These are phyloP conservation scores for Plotosus lineatus DNA, from an alignment of 2,113 vertebrate species.

Conservation along the genomic window DNA sequence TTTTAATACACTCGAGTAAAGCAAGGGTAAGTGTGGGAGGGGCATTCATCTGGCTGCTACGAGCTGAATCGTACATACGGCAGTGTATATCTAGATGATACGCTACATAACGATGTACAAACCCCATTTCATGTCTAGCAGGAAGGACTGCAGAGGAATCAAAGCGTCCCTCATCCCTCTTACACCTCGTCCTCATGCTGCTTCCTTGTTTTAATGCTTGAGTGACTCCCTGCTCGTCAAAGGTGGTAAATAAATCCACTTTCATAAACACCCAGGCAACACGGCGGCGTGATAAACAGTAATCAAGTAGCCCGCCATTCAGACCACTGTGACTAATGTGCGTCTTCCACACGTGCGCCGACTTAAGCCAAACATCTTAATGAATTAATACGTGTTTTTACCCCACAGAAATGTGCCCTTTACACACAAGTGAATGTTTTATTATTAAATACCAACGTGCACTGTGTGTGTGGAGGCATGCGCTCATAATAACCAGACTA, in stretches of 20 bases:
- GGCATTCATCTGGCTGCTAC: no score
- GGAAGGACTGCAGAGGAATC: conserved; percentile 42
- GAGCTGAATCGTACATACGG: no score
- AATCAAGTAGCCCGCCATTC: conserved; percentile 31
- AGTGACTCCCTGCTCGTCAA: conserved; percentile 8
- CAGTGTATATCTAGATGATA: no score
- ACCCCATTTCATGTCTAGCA: not conserved
- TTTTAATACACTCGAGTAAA: no score
- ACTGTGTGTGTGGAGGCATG: no score
- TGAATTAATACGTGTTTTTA: conserved; percentile 21
- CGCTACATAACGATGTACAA: no score
- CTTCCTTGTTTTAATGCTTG: conserved; percentile 20
- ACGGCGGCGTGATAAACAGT: conserved; percentile 37
- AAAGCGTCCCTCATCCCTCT: conserved; percentile 53
- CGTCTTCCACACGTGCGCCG: conserved; percentile 22
- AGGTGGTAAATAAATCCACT: conserved; percentile 22
- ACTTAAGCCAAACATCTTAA: conserved; percentile 21
- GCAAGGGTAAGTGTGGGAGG: no score
- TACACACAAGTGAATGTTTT: not conserved
- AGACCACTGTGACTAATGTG: conserved; percentile 10
- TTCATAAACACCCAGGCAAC: conserved; percentile 36
- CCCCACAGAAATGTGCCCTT: not conserved
- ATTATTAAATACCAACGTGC: no score
- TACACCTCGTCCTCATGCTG: not conserved
- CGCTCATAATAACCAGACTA: no score